These are phyloP conservation scores for Hylia prasina DNA, from an alignment of 2,113 vertebrate species.

Conservation along the genomic window DNA sequence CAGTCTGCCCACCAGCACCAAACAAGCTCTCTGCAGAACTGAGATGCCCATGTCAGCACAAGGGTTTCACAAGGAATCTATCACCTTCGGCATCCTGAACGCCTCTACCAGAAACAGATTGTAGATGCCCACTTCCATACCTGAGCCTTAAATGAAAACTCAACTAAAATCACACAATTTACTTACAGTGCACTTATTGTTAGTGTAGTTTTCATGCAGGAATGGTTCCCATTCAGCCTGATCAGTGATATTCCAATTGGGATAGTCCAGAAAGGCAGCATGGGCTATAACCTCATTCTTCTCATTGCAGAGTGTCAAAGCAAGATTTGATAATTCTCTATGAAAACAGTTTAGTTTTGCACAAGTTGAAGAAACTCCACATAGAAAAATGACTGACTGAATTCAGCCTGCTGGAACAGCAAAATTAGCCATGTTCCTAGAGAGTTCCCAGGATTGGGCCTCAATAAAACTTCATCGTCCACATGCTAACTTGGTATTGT, in stretches of 20 bases:
- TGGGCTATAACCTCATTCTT: slow-evolving; percentile 79
- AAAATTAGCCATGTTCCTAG: neutral
- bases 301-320: slow-evolving; percentile 81
- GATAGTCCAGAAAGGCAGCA: slow-evolving; percentile 85
- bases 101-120: neutral
- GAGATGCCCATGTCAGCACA: neutral
- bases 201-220: slow-evolving; percentile 67
- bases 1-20: neutral
- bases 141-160: neutral
- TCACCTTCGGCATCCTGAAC: neutral
- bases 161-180: neutral
- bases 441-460: neutral
- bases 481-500: neutral
- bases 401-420: neutral
- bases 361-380: neutral
- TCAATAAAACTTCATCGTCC: neutral
- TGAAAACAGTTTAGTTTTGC: slow-evolving; percentile 5
- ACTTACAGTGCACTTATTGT: slow-evolving; percentile 80
- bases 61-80: neutral
- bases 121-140: neutral
- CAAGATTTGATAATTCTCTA: slow-evolving; percentile 90
- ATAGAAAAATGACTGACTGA: neutral
- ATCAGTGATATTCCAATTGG: slow-evolving; percentile 75
- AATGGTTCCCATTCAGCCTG: slow-evolving; percentile 79
- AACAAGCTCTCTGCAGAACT: neutral